phyloP scores from a whole-genome alignment of 2,888 invertebrate species.

The Homarus gammarus region DNA sequence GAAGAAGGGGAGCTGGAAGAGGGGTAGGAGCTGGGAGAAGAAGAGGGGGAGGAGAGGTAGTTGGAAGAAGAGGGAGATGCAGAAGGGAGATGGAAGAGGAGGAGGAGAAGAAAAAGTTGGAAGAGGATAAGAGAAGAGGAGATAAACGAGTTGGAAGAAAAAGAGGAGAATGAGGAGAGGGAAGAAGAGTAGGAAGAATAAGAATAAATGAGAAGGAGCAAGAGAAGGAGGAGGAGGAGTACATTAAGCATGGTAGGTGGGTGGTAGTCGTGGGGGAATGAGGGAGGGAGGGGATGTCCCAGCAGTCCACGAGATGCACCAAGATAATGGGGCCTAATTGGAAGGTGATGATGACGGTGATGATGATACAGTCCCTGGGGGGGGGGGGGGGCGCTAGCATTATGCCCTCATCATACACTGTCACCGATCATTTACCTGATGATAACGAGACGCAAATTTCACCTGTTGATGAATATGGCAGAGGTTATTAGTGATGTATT shows the following conservation, averaged over 20 bases:
- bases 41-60: neutral
- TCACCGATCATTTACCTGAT: constrained; percentile 58
- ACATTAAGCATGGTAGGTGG: constrained; percentile 29
- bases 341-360: constrained; percentile 67
- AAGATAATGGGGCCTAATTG: constrained; percentile 57
- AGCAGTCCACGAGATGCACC: constrained; percentile 36
- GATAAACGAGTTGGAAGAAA: too few species aligned
- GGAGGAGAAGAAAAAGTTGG: neutral
- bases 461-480: constrained; percentile 33
- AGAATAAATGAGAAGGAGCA: neutral
- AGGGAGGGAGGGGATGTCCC: constrained; percentile 27
- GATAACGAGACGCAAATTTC: constrained; percentile 54
- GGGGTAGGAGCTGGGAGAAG: neutral
- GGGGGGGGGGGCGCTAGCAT: constrained; percentile 27
- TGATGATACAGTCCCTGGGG: constrained; percentile 41
- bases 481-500: constrained; percentile 32
- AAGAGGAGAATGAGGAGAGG: neutral
- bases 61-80: neutral
- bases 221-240: neutral
- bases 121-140: neutral
- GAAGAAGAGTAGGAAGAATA: neutral
- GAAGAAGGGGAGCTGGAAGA: neutral
- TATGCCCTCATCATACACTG: constrained; percentile 49
- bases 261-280: too few species aligned
- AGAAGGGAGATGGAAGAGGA: neutral